Conservation (phyloP, 2,113 vertebrate species). For the Diglossa brunneiventris region DNA sequence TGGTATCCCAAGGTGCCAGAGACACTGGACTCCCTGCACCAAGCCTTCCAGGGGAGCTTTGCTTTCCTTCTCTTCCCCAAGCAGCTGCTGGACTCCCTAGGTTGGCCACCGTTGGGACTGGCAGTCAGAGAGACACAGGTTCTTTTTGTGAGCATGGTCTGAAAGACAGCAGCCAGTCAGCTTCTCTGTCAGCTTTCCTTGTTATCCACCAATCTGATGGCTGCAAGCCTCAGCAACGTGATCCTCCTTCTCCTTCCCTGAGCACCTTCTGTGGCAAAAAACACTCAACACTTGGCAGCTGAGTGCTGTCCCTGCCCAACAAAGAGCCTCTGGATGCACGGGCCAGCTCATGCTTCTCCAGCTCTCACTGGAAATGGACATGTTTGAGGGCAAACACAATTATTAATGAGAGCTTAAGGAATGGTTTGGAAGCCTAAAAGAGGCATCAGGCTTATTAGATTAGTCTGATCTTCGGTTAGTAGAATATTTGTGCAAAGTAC, state of each 20-base stretch:
- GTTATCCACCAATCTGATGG: background rate
- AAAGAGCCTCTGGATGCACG: rapidly evolving
- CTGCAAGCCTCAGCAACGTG: background rate
- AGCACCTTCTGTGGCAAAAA: background rate
- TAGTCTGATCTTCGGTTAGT: background rate
- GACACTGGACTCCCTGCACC: background rate
- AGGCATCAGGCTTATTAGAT: background rate
- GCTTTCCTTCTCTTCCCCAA: background rate
- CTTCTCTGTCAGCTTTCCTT: background rate
- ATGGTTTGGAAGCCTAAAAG: background rate
- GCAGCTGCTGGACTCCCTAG: background rate
- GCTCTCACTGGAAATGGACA: background rate
- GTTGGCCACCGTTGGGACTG: background rate
- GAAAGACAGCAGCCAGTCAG: background rate
- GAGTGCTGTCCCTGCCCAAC: background rate
- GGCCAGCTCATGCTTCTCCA: background rate
- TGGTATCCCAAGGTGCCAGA: background rate
- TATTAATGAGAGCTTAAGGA: background rate
- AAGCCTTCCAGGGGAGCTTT: background rate
- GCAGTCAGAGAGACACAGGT: background rate
- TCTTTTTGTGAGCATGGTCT: background rate
- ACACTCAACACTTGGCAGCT: background rate
- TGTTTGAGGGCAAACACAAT: background rate
- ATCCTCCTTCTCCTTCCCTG: background rate
- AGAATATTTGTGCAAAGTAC: background rate